A percentile compares a stretch with the other conserved stretches of the same genome.
Evolutionary conservation across 1,140 invertebrate species (phyloP).

Genomic region (Carcinoscorpius rotundicauda): DNA sequence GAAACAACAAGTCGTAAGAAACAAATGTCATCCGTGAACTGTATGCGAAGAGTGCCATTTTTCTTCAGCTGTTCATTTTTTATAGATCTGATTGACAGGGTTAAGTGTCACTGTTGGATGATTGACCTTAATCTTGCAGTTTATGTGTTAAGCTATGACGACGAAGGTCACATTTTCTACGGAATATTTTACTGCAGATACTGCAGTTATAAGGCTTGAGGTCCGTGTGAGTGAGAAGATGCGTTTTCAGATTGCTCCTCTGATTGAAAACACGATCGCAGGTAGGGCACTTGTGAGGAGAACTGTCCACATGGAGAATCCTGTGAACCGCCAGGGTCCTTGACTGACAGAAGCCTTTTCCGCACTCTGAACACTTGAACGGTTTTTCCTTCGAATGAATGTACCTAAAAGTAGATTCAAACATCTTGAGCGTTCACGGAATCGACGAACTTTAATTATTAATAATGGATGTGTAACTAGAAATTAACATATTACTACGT

Average conservation of each 20-base stretch:
- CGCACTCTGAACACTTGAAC: slow-evolving; percentile 89
- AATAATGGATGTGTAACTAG: no score
- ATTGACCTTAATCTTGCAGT: slow-evolving; percentile 29
- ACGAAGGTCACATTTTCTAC: slow-evolving; percentile 29
- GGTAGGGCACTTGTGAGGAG: slow-evolving; percentile 67
- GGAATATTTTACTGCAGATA: slow-evolving; percentile 31
- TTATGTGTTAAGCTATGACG: slow-evolving; percentile 75
- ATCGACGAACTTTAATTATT: no score
- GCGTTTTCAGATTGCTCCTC: slow-evolving; percentile 79
- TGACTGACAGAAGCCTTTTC: slow-evolving; percentile 93
- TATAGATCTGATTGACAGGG: no score
- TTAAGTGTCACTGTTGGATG: no score
- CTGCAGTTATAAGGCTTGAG: slow-evolving; percentile 59
- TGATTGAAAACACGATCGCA: slow-evolving; percentile 75
- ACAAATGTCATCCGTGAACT: no score
- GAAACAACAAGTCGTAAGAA: no score
- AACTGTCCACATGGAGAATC: slow-evolving; percentile 79
- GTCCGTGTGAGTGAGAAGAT: slow-evolving; percentile 83
- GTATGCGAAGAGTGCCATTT: no score
- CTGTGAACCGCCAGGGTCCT: slow-evolving; percentile 87
- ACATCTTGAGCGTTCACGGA: no score
- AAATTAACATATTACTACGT: no score
- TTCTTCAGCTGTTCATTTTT: no score
- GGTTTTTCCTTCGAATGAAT: slow-evolving; percentile 97
- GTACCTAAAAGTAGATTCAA: slow-evolving; percentile 47